phyloP scores from a whole-genome alignment of 2,797 vertebrate species.

The Sibirionetta formosa region DNA sequence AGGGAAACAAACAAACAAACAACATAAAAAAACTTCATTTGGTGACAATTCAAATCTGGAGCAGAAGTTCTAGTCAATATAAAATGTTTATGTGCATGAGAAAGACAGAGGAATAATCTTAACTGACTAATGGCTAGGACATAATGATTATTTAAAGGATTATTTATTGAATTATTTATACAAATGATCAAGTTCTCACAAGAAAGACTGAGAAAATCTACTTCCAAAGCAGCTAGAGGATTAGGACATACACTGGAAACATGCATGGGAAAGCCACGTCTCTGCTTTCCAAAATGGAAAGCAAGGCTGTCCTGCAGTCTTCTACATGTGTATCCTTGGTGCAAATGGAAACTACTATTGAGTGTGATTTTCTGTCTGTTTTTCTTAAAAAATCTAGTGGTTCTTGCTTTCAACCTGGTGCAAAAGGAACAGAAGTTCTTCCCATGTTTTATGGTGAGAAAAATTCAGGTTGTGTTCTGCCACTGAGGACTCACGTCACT shows the following conservation, averaged over 20 bases:
- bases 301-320: not conserved
- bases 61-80: not conserved
- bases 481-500: not conserved
- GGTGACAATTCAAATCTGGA: not conserved
- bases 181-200: not conserved
- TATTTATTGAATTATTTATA: constrained; percentile 26
- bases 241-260: not conserved
- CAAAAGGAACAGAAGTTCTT: not conserved
- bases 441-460: not conserved
- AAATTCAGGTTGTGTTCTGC: not conserved
- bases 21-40: not conserved
- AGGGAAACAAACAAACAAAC: not conserved
- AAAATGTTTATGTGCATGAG: not conserved
- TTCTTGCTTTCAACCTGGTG: not conserved
- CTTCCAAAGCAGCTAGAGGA: not conserved
- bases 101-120: not conserved
- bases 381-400: not conserved
- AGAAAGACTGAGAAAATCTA: not conserved
- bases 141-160: not conserved
- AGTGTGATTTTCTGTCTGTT: not conserved
- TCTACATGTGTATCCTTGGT: not conserved
- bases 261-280: fast-evolving
- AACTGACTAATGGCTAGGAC: not conserved
- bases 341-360: not conserved
- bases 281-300: not conserved